phyloP scores from a whole-genome alignment of 2,888 invertebrate genomes.

The Rhagonycha lutea region DNA sequence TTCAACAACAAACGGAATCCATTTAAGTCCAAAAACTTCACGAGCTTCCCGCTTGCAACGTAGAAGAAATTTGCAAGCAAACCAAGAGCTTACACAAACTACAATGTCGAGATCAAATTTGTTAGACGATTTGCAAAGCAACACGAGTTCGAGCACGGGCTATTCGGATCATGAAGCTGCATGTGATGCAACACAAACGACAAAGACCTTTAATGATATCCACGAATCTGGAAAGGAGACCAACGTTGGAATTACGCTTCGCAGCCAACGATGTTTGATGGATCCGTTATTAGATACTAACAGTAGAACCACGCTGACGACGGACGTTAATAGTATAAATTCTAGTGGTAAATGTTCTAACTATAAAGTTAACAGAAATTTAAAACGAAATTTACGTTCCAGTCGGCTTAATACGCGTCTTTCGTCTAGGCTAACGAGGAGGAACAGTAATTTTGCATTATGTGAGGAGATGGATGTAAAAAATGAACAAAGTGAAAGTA shows the following conservation, averaged over 20 bases:
- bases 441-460: slow-evolving; percentile 38
- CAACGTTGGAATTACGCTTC: slow-evolving; percentile 60
- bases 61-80: slow-evolving; percentile 51
- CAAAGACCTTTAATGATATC: slow-evolving; percentile 53
- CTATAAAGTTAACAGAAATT: neutral
- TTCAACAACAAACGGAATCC: slow-evolving; percentile 38
- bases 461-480: slow-evolving; percentile 31
- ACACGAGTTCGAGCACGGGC: slow-evolving; percentile 57
- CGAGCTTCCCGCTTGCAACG: slow-evolving; percentile 52
- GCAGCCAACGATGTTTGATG: slow-evolving; percentile 64
- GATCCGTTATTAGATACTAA: slow-evolving; percentile 34
- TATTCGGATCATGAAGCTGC: slow-evolving; percentile 54
- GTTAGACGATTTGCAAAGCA: slow-evolving; percentile 55
- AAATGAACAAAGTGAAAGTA: slow-evolving; percentile 30
- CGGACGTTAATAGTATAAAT: neutral
- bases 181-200: slow-evolving; percentile 53
- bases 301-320: neutral
- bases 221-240: slow-evolving; percentile 52
- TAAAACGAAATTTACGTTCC: slow-evolving; percentile 17
- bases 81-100: slow-evolving; percentile 51
- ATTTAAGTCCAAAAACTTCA: slow-evolving; percentile 39
- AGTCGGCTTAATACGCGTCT: slow-evolving; percentile 25
- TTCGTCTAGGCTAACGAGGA: slow-evolving; percentile 33
- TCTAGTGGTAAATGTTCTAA: neutral
- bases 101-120: slow-evolving; percentile 50